These are phyloP conservation scores for Eucidaris tribuloides DNA, from an alignment of 35 echinoderm and acorn worm species.

Conservation along the genomic window DNA sequence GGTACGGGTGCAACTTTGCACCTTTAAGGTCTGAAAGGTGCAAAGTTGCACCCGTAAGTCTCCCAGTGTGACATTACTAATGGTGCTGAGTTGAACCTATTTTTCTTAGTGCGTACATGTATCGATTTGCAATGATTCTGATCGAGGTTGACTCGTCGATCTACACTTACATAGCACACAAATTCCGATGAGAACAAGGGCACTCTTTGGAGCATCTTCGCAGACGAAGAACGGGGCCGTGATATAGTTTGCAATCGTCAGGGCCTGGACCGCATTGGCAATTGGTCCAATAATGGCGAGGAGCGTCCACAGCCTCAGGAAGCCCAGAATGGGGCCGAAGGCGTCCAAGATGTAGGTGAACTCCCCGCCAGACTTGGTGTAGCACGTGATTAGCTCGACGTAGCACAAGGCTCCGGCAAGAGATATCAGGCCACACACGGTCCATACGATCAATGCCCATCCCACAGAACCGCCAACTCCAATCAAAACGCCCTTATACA, in stretches of 20 bases:
- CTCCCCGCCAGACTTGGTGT: slow-evolving; percentile 83
- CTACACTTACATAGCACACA: slow-evolving; percentile 54
- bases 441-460: slow-evolving; percentile 67
- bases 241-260: slow-evolving; percentile 48
- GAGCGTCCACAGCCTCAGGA: slow-evolving; percentile 46
- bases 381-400: slow-evolving; percentile 63
- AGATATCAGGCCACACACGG: slow-evolving; percentile 57
- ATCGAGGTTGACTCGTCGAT: no score
- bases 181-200: slow-evolving; percentile 29
- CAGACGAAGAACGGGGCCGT: slow-evolving; percentile 49
- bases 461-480: slow-evolving; percentile 68
- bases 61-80: no score
- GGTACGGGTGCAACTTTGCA: no score
- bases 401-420: slow-evolving; percentile 72
- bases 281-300: slow-evolving; percentile 25
- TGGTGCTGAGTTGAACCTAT: no score
- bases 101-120: no score
- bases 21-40: no score
- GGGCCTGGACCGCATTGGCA: slow-evolving; percentile 28
- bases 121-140: no score
- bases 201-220: slow-evolving; percentile 7
- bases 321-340: slow-evolving; percentile 58
- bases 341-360: slow-evolving; percentile 74
- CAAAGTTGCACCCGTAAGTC: no score
- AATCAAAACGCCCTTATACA: slow-evolving; percentile 11